Conservation (phyloP, 2,113 vertebrate genomes). For the Hyaena hyaena region DNA sequence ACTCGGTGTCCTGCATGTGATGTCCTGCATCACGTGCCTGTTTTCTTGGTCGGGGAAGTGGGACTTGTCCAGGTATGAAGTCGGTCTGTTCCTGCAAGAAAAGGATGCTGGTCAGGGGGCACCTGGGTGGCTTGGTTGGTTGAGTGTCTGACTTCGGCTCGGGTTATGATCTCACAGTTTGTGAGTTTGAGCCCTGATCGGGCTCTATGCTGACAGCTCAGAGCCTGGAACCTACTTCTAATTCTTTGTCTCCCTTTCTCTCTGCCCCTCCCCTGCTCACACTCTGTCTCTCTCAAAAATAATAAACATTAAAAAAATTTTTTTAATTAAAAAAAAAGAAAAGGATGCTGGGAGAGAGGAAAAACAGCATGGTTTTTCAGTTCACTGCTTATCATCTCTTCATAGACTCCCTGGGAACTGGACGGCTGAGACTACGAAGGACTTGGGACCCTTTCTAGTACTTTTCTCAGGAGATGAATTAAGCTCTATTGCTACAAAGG, state of each 20-base stretch:
- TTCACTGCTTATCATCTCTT: background rate
- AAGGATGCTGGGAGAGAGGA: background rate
- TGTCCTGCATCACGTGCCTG: background rate
- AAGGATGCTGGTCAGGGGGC: background rate
- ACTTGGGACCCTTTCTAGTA: slow-evolving; percentile 84
- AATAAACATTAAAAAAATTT: too few relatives aligned
- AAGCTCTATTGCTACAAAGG: slow-evolving; percentile 84
- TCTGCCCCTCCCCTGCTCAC: too few relatives aligned
- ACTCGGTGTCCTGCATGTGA: background rate
- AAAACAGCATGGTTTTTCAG: background rate
- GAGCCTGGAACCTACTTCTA: too few relatives aligned
- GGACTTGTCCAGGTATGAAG: background rate
- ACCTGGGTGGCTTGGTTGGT: too few relatives aligned
- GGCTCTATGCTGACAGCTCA: too few relatives aligned
- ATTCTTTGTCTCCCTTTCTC: too few relatives aligned
- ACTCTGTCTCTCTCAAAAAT: too few relatives aligned
- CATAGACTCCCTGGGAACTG: slow-evolving; percentile 83
- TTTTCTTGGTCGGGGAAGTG: background rate
- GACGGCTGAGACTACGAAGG: slow-evolving; percentile 85
- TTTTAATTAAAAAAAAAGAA: background rate
- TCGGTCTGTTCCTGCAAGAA: background rate
- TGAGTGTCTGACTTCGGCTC: too few relatives aligned
- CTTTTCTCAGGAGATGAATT: slow-evolving; percentile 86
- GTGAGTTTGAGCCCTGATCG: too few relatives aligned
- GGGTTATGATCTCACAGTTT: too few relatives aligned